These are phyloP conservation scores for Melospiza georgiana DNA, from an alignment of 2,113 vertebrate species.

Conservation along the genomic window DNA sequence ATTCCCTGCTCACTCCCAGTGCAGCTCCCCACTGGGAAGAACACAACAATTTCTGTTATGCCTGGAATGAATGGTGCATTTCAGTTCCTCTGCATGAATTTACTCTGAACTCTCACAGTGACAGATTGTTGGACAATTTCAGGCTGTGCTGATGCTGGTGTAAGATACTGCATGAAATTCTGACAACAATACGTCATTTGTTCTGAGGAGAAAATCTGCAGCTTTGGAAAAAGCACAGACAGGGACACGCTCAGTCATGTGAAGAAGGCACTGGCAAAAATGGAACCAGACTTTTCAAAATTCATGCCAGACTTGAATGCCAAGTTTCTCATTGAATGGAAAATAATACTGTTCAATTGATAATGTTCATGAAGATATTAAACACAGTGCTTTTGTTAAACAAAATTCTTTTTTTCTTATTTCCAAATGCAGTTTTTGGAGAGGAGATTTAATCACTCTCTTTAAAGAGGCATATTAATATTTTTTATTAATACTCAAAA, in stretches of 20 bases:
- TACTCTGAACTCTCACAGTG: neutral
- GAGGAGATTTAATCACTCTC: neutral
- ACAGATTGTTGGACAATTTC: neutral
- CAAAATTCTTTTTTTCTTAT: neutral
- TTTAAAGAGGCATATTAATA: neutral
- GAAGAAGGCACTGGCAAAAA: neutral
- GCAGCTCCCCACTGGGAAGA: constrained; percentile 35
- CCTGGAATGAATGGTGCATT: neutral
- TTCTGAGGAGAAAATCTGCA: neutral
- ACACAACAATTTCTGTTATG: constrained; percentile 4
- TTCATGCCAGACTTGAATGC: neutral
- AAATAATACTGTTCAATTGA: neutral
- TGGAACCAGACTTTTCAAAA: neutral
- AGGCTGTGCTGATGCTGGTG: neutral
- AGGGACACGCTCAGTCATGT: rapidly evolving
- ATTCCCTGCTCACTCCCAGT: constrained; percentile 34
- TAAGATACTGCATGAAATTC: neutral
- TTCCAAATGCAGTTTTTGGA: neutral
- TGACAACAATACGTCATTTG: neutral
- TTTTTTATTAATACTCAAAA: neutral
- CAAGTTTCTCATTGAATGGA: neutral
- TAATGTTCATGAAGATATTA: neutral
- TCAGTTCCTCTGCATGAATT: neutral
- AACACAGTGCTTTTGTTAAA: neutral
- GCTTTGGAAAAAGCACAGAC: neutral